These are phyloP conservation scores for Enteromius afrohamiltoni DNA, from an alignment of 2,797 vertebrate genomes.

Conservation along the genomic window DNA sequence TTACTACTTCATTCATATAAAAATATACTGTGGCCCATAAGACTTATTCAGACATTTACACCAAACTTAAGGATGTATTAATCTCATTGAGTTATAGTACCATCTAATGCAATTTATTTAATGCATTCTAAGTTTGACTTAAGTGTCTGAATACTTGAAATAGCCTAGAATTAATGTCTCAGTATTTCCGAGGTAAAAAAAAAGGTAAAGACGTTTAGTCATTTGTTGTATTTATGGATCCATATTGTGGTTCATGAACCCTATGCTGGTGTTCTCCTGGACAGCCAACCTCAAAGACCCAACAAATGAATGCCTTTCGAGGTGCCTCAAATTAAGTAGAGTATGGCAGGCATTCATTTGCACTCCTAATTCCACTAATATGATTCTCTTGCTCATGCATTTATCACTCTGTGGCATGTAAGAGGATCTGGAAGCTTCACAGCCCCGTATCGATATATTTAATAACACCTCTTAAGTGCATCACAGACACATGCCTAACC, in stretches of 20 bases:
- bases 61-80: neutral
- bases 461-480: slow-evolving; percentile 12
- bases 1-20: neutral
- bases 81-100: neutral
- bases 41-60: slow-evolving; percentile 8
- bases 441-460: slow-evolving; percentile 7
- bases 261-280: slow-evolving; percentile 82
- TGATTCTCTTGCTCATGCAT: slow-evolving; percentile 28
- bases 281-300: slow-evolving; percentile 73
- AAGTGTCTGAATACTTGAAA: neutral
- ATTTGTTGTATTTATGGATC: slow-evolving; percentile 62
- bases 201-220: slow-evolving; percentile 47
- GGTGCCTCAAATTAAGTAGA: neutral
- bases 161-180: neutral
- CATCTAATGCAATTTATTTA: neutral
- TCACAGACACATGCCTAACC: slow-evolving; percentile 33
- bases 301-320: slow-evolving; percentile 56
- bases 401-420: slow-evolving; percentile 19
- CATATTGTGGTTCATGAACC: slow-evolving; percentile 71
- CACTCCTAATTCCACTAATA: slow-evolving; percentile 36
- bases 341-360: slow-evolving; percentile 55
- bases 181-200: neutral
- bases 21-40: neutral
- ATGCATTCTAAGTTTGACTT: slow-evolving; percentile 1
- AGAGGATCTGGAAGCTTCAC: slow-evolving; percentile 34